Conservation (phyloP, 2,888 invertebrate species). For the Lasioglossum zephyrum region DNA sequence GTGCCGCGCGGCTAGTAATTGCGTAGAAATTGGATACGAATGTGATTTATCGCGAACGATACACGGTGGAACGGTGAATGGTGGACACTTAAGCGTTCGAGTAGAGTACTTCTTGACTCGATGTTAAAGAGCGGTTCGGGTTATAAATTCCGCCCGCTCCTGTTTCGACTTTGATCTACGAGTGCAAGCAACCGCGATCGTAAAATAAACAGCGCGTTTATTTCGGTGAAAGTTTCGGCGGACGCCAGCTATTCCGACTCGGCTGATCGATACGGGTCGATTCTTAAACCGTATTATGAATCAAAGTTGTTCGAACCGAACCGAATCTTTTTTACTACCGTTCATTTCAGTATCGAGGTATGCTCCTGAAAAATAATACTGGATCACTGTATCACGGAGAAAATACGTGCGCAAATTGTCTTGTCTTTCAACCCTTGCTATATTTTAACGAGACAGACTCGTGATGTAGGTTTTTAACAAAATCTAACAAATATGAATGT, state of each 20-base stretch:
- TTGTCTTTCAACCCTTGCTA: too few relatives aligned
- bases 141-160: neutral
- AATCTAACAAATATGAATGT: too few relatives aligned
- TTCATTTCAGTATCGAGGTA: neutral
- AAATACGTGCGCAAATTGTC: neutral
- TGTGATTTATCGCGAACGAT: constrained; percentile 42
- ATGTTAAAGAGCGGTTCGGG: constrained; percentile 3
- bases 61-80: neutral
- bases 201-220: constrained; percentile 5
- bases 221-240: neutral
- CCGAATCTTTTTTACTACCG: neutral
- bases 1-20: constrained; percentile 21
- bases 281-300: neutral
- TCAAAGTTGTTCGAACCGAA: neutral
- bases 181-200: neutral
- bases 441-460: too few relatives aligned
- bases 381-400: neutral
- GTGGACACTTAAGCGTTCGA: neutral
- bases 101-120: constrained; percentile 11
- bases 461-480: too few relatives aligned
- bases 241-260: neutral
- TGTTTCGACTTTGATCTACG: neutral
- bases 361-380: neutral
- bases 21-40: constrained; percentile 40
- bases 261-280: constrained; percentile 1